Evolutionary conservation across 1,140 invertebrate genomes (phyloP), one percentile per base, ranked within the genome.

Genomic region (Leptinotarsa texana): DNA sequence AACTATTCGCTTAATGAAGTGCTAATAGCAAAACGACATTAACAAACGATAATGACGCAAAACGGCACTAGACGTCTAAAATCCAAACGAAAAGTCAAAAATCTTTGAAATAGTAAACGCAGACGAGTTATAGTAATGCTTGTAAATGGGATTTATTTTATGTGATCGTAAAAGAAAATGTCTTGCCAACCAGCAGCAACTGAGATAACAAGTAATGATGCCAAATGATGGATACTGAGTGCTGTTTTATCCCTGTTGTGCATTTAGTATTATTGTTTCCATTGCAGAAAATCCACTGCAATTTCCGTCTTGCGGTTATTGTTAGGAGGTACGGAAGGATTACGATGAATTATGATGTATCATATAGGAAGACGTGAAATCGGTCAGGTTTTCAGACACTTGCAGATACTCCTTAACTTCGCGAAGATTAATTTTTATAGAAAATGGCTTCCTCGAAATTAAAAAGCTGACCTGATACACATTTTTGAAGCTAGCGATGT

Each of bases 201-300:
- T 72, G 69, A 75, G 74, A 75, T 75, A 75, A 75, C 74, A 75
- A 72, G 62, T 75, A 75, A 75, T 62, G 74, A 75, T 62, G 57
- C 22, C 47, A 49, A 75, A 66, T 75, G 68, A 75, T 33, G 49
- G 57, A 71, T 51, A 71, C 48, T n/a, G 42, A 71, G 48, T 71
- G 69, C 21, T 71, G 51, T 71, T 71, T 71, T 71, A 71, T 71
- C 33, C 49, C 17, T 62, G 22, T 57, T 42, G 33, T 66, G 22
- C 27, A 66, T 24, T 66, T 24, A 22, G 15, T 66, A 33, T 66
- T 63, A 57, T 57, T 57, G 51, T 57, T 57, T 57, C 51, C 51
- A 57, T 57, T 57, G 63, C 63, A 27, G 24, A 22, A 27, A 27
- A 65, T 24, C 63, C 63, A 27, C 24, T 65, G 21, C 24, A 57